Evolutionary conservation across 64 coral and sea anemone species (phyloP).

Genomic region (Pocillopora damicornis): DNA sequence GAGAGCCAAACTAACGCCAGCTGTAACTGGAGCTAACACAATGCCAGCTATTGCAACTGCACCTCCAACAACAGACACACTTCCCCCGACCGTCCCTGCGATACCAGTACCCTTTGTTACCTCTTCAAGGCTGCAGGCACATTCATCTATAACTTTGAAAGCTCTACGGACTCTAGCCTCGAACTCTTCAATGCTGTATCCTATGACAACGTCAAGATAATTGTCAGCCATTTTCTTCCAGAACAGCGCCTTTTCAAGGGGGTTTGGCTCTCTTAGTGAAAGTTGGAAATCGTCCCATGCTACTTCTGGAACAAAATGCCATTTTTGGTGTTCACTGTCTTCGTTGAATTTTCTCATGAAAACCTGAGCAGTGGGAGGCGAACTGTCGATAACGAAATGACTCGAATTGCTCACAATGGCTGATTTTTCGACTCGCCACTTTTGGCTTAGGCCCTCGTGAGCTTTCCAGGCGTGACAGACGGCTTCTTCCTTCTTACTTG

Average conservation of each 20-base stretch:
- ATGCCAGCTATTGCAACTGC: background rate
- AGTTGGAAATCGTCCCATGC: constrained; percentile 20
- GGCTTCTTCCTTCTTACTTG: background rate
- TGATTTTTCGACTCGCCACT: background rate
- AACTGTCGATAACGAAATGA: background rate
- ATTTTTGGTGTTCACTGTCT: background rate
- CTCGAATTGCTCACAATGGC: background rate
- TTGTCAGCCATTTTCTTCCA: constrained; percentile 27
- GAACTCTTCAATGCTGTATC: constrained; percentile 9
- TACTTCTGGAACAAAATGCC: constrained; percentile 1
- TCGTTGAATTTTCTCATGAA: no score
- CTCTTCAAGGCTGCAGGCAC: background rate
- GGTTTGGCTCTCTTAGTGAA: background rate
- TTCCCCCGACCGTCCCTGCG: background rate
- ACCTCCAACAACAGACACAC: background rate
- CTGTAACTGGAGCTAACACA: constrained; percentile 1
- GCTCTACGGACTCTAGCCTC: background rate
- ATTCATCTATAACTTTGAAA: background rate
- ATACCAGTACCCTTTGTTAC: constrained; percentile 14
- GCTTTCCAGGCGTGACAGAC: background rate
- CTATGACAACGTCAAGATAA: constrained; percentile 29
- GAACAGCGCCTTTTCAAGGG: constrained; percentile 6
- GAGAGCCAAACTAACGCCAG: background rate
- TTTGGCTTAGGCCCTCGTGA: background rate
- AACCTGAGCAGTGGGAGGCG: no score